Evolutionary conservation across 2,113 vertebrate genomes (phyloP).

Genomic region (Pseudonaja textilis): DNA sequence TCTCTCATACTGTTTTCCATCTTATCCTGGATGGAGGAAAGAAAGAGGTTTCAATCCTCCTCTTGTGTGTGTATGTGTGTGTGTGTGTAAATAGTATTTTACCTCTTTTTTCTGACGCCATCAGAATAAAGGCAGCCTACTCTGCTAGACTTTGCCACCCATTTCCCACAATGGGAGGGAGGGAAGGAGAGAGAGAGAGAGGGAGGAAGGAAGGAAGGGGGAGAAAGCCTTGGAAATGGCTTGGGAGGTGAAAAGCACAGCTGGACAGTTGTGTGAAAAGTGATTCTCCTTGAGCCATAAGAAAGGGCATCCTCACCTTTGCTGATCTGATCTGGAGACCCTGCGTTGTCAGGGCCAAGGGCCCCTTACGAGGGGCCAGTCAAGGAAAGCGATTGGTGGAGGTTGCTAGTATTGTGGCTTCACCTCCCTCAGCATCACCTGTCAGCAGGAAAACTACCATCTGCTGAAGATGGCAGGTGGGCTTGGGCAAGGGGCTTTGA

Average conservation of each 20-base stretch:
- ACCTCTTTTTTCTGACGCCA: background rate
- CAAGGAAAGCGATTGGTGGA: background rate
- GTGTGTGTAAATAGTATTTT: background rate
- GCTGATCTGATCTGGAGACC: background rate
- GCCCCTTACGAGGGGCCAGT: background rate
- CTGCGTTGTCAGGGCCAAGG: too few relatives aligned
- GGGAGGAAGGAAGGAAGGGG: too few relatives aligned
- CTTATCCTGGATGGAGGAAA: background rate
- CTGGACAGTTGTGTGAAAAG: background rate
- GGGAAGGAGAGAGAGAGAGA: too few relatives aligned
- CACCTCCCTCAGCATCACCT: background rate
- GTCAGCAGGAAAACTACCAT: background rate
- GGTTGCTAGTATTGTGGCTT: background rate
- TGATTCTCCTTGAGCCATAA: background rate
- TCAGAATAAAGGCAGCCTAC: background rate
- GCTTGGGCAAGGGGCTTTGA: background rate
- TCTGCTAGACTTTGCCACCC: background rate
- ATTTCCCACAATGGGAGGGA: background rate
- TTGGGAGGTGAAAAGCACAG: background rate
- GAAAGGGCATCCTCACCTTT: background rate
- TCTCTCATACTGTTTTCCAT: background rate
- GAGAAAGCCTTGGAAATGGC: background rate
- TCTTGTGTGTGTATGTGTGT: too few relatives aligned
- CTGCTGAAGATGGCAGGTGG: background rate
- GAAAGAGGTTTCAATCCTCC: background rate